These are phyloP conservation scores for Cottoperca gobio DNA, from an alignment of 2,797 vertebrate genomes.

Conservation along the genomic window DNA sequence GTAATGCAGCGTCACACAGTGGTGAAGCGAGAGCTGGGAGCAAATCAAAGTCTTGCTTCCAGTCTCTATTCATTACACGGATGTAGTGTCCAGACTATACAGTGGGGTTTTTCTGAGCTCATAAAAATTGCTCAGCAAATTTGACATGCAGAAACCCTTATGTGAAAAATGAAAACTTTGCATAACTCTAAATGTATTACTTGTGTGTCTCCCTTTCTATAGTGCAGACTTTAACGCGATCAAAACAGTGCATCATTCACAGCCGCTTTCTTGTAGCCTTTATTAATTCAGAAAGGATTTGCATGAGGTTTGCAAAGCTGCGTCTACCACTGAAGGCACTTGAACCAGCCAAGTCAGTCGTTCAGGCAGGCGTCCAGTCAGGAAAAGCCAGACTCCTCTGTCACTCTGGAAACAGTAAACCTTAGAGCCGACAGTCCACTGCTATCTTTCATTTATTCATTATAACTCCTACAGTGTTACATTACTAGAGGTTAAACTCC, in stretches of 20 bases:
- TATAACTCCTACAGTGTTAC: slow-evolving; percentile 36
- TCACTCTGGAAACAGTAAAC: slow-evolving; percentile 49
- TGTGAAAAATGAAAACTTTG: neutral
- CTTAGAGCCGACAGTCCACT: slow-evolving; percentile 28
- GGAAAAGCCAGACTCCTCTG: slow-evolving; percentile 12
- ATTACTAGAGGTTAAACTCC: slow-evolving; percentile 34
- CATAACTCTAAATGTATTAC: neutral
- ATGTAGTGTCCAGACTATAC: neutral
- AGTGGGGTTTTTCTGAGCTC: slow-evolving; percentile 3
- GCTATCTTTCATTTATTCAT: slow-evolving; percentile 55
- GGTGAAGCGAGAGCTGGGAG: neutral
- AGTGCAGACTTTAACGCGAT: neutral
- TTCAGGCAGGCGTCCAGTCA: slow-evolving; percentile 8
- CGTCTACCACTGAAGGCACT: slow-evolving; percentile 4
- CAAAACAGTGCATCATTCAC: slow-evolving; percentile 1
- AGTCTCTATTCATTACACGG: neutral
- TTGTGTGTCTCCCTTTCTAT: neutral
- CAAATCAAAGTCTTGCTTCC: neutral
- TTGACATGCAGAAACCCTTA: slow-evolving; percentile 1
- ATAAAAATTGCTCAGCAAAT: neutral
- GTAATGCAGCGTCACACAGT: neutral
- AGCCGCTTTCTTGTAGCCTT: neutral
- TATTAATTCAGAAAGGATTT: slow-evolving; percentile 43
- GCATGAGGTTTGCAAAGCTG: slow-evolving; percentile 61
- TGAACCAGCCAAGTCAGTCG: neutral